phyloP scores from a whole-genome alignment of 2,888 invertebrate species.

The Brenthis hecate region DNA sequence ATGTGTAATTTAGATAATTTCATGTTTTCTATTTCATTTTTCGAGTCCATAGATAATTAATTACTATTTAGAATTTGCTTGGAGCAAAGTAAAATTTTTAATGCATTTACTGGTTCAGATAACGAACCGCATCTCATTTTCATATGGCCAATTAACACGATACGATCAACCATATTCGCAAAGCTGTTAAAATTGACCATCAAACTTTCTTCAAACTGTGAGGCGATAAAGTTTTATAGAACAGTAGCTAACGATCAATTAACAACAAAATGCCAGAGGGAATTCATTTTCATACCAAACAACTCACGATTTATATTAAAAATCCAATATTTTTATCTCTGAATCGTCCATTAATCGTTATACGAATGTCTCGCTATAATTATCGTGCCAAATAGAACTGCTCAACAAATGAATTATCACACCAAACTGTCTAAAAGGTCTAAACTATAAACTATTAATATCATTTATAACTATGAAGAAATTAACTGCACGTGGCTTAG shows the following conservation, averaged over 20 bases:
- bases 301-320: constrained; percentile 32
- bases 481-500: constrained; percentile 24
- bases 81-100: constrained; percentile 21
- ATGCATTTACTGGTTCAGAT: constrained; percentile 19
- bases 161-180: constrained; percentile 29
- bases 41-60: constrained; percentile 10
- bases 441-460: constrained; percentile 25
- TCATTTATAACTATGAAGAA: constrained; percentile 30
- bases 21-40: constrained; percentile 2
- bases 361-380: constrained; percentile 22
- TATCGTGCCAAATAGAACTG: constrained; percentile 23
- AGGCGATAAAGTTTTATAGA: constrained; percentile 40
- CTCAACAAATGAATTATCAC: constrained; percentile 31
- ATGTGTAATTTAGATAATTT: constrained; percentile 1
- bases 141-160: constrained; percentile 33
- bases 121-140: constrained; percentile 28
- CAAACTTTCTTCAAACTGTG: constrained; percentile 28
- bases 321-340: constrained; percentile 19
- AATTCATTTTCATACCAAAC: constrained; percentile 37
- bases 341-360: constrained; percentile 14
- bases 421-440: constrained; percentile 23
- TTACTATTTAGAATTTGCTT: constrained; percentile 8
- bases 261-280: constrained; percentile 36
- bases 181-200: constrained; percentile 30
- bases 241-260: constrained; percentile 55